These are phyloP conservation scores for Seira ritae DNA, from an alignment of 2,888 invertebrate species.

Conservation along the genomic window DNA sequence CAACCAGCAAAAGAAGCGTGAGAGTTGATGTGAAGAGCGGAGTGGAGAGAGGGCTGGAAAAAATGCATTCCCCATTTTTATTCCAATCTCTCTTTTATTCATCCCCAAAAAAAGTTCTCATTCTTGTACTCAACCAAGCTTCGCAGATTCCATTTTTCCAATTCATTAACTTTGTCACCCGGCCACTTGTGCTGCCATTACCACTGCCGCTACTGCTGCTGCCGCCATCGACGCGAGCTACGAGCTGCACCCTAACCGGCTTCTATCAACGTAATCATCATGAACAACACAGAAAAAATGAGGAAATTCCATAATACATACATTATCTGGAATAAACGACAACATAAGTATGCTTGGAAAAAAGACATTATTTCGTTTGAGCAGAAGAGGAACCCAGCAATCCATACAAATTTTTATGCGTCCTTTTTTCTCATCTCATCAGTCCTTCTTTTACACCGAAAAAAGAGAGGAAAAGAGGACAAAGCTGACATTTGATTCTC, in stretches of 20 bases:
- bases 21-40: background rate
- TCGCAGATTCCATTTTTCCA: conserved; percentile 73
- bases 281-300: background rate
- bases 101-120: conserved; percentile 35
- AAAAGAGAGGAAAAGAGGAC: conserved; percentile 2
- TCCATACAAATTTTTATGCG: conserved; percentile 18
- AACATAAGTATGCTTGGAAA: conserved; percentile 1
- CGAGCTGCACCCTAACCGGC: background rate
- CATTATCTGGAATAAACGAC: conserved; percentile 9
- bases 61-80: conserved; percentile 67
- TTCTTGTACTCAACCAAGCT: conserved; percentile 68
- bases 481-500: conserved; percentile 23
- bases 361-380: conserved; percentile 20
- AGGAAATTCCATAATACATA: conserved; percentile 17
- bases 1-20: background rate
- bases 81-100: conserved; percentile 47
- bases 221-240: background rate
- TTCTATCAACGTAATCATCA: conserved; percentile 17
- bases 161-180: conserved; percentile 74
- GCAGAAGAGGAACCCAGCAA: background rate
- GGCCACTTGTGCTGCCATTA: conserved; percentile 64
- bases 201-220: conserved; percentile 18
- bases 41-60: background rate
- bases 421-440: conserved; percentile 18
- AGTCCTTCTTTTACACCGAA: background rate